phyloP scores from a whole-genome alignment of 2,888 invertebrate genomes.

The Hirudinaria manillensis region DNA sequence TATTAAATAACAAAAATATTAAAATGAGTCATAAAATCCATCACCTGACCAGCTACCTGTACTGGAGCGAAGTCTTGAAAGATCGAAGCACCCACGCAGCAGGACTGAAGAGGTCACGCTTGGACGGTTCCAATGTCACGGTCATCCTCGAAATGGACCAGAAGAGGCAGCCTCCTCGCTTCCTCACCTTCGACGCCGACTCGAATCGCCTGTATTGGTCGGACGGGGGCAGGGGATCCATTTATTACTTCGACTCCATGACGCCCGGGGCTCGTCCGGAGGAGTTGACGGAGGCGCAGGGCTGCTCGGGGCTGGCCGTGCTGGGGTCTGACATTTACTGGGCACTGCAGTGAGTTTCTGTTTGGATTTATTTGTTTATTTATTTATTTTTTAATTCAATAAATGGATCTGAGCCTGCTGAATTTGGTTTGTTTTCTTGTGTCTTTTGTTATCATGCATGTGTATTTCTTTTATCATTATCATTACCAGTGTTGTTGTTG shows the following conservation, averaged over 20 bases:
- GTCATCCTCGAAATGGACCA: not conserved
- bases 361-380: no score
- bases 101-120: not conserved
- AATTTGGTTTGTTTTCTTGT: no score
- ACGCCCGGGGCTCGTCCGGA: no score
- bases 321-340: not conserved
- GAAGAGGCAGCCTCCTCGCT: not conserved
- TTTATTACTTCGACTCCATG: not conserved
- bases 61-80: conserved; percentile 18
- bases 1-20: not conserved
- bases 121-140: conserved; percentile 9
- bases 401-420: no score
- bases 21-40: not conserved
- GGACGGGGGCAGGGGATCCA: not conserved
- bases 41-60: not conserved
- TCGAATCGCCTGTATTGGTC: not conserved
- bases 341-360: not conserved
- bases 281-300: no score
- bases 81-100: not conserved
- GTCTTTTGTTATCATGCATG: no score
- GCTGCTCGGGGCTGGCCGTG: not conserved
- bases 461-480: no score
- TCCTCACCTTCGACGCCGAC: not conserved
- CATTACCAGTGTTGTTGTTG: no score
- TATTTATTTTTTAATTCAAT: no score